These are phyloP conservation scores for Limonius californicus DNA, from an alignment of 1,140 invertebrate species.

Conservation along the genomic window DNA sequence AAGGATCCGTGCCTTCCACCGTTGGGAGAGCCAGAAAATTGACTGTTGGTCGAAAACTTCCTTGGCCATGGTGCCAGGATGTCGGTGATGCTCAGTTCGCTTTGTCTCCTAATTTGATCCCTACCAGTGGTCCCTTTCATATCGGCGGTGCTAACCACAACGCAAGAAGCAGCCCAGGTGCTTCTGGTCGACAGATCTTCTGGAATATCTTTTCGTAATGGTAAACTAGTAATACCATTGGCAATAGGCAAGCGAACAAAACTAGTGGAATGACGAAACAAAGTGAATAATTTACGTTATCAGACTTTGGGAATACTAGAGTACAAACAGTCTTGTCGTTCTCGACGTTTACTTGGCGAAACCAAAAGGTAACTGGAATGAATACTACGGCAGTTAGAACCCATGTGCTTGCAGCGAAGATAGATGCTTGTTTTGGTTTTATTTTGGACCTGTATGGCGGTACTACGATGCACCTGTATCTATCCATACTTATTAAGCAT, in stretches of 20 bases:
- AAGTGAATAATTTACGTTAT: conserved; percentile 50
- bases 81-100: conserved; percentile 51
- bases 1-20: conserved; percentile 37
- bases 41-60: conserved; percentile 44
- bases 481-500: conserved; percentile 57
- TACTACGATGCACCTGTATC: conserved; percentile 55
- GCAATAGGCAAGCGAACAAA: conserved; percentile 52
- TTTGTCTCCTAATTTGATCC: conserved; percentile 46
- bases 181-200: conserved; percentile 52
- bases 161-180: conserved; percentile 51
- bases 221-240: conserved; percentile 55
- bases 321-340: conserved; percentile 50
- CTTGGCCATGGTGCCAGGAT: conserved; percentile 51
- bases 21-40: conserved; percentile 23
- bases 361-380: conserved; percentile 55
- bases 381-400: conserved; percentile 50
- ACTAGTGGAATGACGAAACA: conserved; percentile 55
- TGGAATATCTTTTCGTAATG: conserved; percentile 58
- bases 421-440: conserved; percentile 48
- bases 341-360: conserved; percentile 43
- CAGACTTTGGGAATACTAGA: conserved; percentile 53
- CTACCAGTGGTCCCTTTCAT: conserved; percentile 24
- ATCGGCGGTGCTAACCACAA: conserved; percentile 44
- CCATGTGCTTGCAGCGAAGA: conserved; percentile 51
- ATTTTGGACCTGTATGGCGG: conserved; percentile 55